Percentiles rank a stretch among this genome's conserved stretches.
phyloP scores from a whole-genome alignment of 2,888 invertebrate genomes.

The Chaetogeoica ovagalla region DNA sequence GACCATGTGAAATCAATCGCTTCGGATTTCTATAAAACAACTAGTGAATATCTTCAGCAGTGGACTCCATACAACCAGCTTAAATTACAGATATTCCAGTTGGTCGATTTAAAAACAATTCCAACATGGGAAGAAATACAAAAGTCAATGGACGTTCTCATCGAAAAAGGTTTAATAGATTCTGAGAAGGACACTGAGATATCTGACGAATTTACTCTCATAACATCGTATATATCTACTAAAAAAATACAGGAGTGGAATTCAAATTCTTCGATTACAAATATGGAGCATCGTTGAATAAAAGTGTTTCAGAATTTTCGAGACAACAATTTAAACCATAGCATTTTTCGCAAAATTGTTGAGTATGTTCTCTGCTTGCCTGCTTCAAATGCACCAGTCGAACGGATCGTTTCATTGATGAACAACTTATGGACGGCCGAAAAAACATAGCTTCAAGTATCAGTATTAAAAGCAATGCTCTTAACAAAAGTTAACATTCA shows the following conservation, averaged over 20 bases:
- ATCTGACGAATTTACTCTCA: conserved; percentile 20
- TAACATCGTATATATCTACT: conserved; percentile 7
- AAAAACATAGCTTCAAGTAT: conserved; percentile 18
- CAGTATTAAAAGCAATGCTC: conserved; percentile 3
- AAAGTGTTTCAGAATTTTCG: conserved; percentile 29
- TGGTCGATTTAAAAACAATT: conserved; percentile 13
- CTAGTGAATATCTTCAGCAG: conserved; percentile 27
- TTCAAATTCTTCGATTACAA: conserved; percentile 28
- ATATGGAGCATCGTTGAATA: conserved; percentile 27
- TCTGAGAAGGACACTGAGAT: conserved; percentile 18
- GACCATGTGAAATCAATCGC: conserved; percentile 28
- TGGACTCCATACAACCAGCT: conserved; percentile 10
- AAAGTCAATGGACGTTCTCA: conserved; percentile 24
- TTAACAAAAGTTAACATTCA: conserved; percentile 23
- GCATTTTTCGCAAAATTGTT: too few species aligned
- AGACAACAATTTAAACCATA: conserved; percentile 29
- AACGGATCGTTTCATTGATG: conserved; percentile 12
- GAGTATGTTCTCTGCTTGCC: too few species aligned
- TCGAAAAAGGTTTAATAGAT: conserved; percentile 33
- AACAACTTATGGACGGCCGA: conserved; percentile 18
- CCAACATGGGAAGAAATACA: conserved; percentile 21
- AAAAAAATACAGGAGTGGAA: conserved; percentile 23
- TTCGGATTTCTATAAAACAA: conserved; percentile 32
- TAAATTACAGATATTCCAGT: conserved; percentile 32
- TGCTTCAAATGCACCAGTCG: conserved; percentile 12